Percentiles rank a stretch among this genome's conserved stretches.
These are phyloP conservation scores for Macrosiphum euphorbiae DNA, from an alignment of 2,888 invertebrate species.

Conservation along the genomic window DNA sequence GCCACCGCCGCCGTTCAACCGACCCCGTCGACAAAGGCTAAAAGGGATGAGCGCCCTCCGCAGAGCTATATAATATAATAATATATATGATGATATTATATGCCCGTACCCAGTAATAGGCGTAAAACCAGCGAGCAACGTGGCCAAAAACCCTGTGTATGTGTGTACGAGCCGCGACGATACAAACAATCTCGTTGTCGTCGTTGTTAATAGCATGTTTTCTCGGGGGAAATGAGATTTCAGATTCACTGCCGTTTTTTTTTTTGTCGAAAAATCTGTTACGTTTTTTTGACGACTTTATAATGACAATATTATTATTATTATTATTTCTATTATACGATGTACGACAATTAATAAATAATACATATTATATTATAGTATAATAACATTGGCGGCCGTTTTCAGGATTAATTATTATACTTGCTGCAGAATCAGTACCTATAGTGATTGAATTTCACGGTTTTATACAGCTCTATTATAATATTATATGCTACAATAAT, in stretches of 20 bases:
- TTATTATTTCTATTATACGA: neutral
- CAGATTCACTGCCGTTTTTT: neutral
- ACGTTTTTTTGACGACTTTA: neutral
- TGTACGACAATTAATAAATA: neutral
- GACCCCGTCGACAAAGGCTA: neutral
- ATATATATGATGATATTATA: neutral
- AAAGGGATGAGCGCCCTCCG: conserved; percentile 2
- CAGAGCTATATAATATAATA: neutral
- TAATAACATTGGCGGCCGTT: neutral
- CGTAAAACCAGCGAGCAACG: neutral
- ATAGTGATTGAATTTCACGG: neutral
- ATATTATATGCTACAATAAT: neutral
- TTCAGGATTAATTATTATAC: neutral
- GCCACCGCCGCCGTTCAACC: neutral
- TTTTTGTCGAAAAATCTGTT: neutral
- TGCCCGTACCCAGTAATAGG: neutral
- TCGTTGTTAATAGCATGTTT: neutral
- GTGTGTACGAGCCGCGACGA: neutral
- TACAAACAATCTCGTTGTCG: neutral
- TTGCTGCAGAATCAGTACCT: neutral
- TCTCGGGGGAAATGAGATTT: conserved; percentile 49
- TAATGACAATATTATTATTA: neutral
- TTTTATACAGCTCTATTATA: neutral
- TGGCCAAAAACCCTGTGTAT: neutral
- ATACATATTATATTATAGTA: neutral